Evolutionary conservation across 92 coral and sea anemone genomes (phyloP).

Genomic region (Paramuricea clavata): DNA sequence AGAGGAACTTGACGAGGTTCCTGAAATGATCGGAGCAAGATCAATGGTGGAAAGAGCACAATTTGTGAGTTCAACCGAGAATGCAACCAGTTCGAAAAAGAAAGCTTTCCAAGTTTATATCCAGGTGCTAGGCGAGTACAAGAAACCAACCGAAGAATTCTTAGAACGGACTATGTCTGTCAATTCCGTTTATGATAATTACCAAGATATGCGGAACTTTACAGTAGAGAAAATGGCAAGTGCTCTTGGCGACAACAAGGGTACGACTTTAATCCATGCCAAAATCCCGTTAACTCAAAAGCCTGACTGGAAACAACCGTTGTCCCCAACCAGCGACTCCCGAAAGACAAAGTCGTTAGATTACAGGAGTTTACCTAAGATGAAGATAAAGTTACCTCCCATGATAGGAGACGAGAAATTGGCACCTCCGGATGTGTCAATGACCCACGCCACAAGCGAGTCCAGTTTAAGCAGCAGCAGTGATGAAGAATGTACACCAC

Average conservation of each 20-base stretch:
- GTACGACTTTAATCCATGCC: conserved; percentile 30
- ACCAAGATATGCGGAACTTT: conserved; percentile 72
- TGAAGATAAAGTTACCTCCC: conserved; percentile 77
- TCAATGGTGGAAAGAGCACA: not conserved
- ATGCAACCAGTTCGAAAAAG: conserved; percentile 46
- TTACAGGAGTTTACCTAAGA: conserved; percentile 65
- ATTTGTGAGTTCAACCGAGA: conserved; percentile 36
- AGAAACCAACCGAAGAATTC: conserved; percentile 87
- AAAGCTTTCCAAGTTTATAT: conserved; percentile 93
- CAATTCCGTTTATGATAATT: conserved; percentile 87
- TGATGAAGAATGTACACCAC: conserved; percentile 93
- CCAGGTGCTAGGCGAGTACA: conserved; percentile 87
- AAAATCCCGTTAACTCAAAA: conserved; percentile 38
- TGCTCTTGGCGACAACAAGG: conserved; percentile 39
- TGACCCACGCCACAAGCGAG: conserved; percentile 74
- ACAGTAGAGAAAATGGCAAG: conserved; percentile 44
- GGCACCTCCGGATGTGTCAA: conserved; percentile 62
- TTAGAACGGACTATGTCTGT: conserved; percentile 91
- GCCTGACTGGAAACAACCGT: conserved; percentile 47
- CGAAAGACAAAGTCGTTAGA: conserved; percentile 73
- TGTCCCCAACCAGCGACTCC: conserved; percentile 68
- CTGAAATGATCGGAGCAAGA: not conserved
- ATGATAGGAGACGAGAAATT: conserved; percentile 62
- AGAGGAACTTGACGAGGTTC: conserved; percentile 33
- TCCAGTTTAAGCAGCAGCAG: conserved; percentile 87